Percentiles rank a stretch among this genome's conserved stretches.
Conservation (phyloP, 2,797 vertebrate genomes). For the Enteromius anoplus region DNA sequence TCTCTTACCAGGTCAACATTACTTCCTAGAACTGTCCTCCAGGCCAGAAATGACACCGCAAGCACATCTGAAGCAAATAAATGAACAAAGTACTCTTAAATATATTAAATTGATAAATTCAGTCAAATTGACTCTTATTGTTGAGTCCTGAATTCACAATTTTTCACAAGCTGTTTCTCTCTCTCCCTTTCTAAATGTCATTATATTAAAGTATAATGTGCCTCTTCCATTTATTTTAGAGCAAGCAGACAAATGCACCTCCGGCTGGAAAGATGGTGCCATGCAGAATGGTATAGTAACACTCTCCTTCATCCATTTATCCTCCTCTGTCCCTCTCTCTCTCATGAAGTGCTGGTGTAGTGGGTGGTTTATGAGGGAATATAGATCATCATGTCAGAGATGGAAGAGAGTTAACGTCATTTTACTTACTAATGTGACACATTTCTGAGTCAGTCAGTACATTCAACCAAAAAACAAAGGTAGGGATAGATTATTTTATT, state of each 20-base stretch:
- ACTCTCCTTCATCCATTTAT: conserved; percentile 13
- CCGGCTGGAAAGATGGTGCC: conserved; percentile 77
- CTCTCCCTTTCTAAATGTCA: background rate
- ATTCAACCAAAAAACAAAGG: background rate
- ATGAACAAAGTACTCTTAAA: background rate
- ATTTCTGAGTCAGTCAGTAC: background rate
- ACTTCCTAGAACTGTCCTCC: background rate
- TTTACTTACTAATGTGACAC: background rate
- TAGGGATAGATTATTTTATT: background rate
- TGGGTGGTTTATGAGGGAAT: background rate
- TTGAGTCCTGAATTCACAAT: background rate
- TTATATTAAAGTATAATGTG: conserved; percentile 56
- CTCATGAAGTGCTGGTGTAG: background rate
- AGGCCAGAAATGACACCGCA: background rate
- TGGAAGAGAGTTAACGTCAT: background rate
- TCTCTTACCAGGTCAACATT: too few species aligned
- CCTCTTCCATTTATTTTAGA: conserved; percentile 74
- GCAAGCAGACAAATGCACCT: conserved; percentile 76
- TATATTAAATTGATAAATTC: background rate
- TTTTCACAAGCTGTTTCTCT: background rate
- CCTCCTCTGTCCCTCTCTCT: background rate
- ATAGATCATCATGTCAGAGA: background rate
- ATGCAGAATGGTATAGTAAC: conserved; percentile 76
- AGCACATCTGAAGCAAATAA: background rate
- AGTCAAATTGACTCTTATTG: background rate